These are phyloP conservation scores for Thryonomys swinderianus DNA, from an alignment of 2,113 vertebrate species.

Conservation along the genomic window DNA sequence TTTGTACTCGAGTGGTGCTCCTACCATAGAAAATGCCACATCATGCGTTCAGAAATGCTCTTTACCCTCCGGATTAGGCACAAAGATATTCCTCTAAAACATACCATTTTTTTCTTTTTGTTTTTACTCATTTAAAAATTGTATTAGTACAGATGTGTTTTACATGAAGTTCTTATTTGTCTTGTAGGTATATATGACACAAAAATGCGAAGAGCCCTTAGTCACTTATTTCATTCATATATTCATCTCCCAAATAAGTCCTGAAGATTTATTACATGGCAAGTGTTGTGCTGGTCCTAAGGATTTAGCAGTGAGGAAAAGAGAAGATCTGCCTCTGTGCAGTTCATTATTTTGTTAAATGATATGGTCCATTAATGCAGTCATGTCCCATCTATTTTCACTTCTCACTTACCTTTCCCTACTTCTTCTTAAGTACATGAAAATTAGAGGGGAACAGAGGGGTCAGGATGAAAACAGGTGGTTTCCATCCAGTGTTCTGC, in stretches of 20 bases:
- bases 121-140: not conserved
- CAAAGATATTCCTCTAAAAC: not conserved
- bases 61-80: not conserved
- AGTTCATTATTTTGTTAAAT: not conserved
- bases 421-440: not conserved
- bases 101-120: not conserved
- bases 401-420: not conserved
- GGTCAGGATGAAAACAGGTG: not conserved
- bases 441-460: not conserved
- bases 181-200: not conserved
- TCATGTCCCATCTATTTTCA: not conserved
- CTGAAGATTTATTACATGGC: not conserved
- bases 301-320: not conserved
- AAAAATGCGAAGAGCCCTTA: not conserved
- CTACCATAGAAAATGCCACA: not conserved
- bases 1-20: not conserved
- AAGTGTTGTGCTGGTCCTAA: not conserved
- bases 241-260: not conserved
- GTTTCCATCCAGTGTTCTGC: not conserved
- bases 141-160: not conserved
- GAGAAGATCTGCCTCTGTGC: not conserved
- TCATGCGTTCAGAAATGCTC: not conserved
- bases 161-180: not conserved
- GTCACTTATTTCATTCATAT: not conserved
- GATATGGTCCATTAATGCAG: not conserved